These are phyloP conservation scores for Temnothorax longispinosus DNA, from an alignment of 1,140 invertebrate species.

Conservation along the genomic window DNA sequence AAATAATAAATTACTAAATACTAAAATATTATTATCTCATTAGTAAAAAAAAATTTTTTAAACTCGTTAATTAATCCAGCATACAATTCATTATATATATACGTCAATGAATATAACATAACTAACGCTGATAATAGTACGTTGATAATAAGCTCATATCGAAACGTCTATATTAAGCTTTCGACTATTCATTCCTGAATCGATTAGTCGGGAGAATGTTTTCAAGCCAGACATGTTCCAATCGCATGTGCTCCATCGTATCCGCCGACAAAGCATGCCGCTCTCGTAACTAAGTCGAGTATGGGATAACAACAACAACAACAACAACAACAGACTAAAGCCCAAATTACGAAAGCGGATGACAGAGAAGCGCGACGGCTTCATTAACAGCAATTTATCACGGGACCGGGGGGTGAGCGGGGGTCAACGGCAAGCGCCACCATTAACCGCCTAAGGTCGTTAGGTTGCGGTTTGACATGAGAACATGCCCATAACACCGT, in stretches of 20 bases:
- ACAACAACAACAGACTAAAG: conserved; percentile 18
- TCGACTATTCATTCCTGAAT: background rate
- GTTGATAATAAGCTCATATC: no score
- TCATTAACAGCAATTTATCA: conserved; percentile 85
- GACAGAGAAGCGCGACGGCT: conserved; percentile 74
- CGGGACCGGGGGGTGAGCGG: conserved; percentile 70
- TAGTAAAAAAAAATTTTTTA: no score
- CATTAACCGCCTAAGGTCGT: conserved; percentile 84
- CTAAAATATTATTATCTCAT: no score
- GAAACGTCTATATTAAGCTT: background rate
- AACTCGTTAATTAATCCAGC: background rate
- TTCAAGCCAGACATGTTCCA: background rate
- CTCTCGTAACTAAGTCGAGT: conserved; percentile 6
- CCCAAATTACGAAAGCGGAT: conserved; percentile 61
- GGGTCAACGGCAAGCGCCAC: conserved; percentile 70
- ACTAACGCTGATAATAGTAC: background rate
- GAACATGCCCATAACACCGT: conserved; percentile 83
- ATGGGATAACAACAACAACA: conserved; percentile 36
- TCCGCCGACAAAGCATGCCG: background rate
- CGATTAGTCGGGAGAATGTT: background rate
- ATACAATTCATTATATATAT: background rate
- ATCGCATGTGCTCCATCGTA: conserved; percentile 3
- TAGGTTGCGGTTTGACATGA: conserved; percentile 84
- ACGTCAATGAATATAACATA: background rate
- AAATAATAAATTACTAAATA: no score